Conservation (phyloP, 2,113 vertebrate species). For the Myrmecobius fasciatus region DNA sequence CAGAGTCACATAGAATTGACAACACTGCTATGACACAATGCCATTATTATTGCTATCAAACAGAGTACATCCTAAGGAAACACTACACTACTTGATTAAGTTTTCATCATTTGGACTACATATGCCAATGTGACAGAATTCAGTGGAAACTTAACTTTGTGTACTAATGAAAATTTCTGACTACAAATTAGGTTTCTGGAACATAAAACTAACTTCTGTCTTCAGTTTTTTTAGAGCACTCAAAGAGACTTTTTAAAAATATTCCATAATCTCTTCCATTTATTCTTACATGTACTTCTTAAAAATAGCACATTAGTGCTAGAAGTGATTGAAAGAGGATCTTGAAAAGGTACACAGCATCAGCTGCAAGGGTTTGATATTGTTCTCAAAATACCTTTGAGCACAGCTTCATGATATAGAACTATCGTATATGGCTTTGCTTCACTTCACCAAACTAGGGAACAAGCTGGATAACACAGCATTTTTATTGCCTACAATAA, state of each 20-base stretch:
- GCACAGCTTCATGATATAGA: not conserved
- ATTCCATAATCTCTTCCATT: not conserved
- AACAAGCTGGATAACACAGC: constrained; percentile 2
- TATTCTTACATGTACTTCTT: not conserved
- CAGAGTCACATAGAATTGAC: not conserved
- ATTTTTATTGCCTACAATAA: not conserved
- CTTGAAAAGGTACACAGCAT: not conserved
- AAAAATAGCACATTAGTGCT: not conserved
- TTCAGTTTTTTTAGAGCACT: not conserved
- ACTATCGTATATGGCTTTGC: not conserved
- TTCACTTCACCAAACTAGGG: not conserved
- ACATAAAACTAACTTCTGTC: not conserved
- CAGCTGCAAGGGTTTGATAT: not conserved
- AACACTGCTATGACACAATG: not conserved
- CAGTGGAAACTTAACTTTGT: not conserved
- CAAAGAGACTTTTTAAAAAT: not conserved
- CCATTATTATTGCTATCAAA: not conserved
- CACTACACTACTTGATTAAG: not conserved
- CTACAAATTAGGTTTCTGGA: not conserved
- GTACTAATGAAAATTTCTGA: not conserved
- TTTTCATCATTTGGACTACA: not conserved
- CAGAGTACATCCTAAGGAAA: not conserved
- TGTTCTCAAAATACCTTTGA: not conserved
- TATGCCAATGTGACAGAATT: not conserved
- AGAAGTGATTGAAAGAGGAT: not conserved